Evolutionary conservation across 2,113 vertebrate genomes (phyloP), one percentile per base, ranked within the genome.

Genomic region (Genyomyrus donnyi): DNA sequence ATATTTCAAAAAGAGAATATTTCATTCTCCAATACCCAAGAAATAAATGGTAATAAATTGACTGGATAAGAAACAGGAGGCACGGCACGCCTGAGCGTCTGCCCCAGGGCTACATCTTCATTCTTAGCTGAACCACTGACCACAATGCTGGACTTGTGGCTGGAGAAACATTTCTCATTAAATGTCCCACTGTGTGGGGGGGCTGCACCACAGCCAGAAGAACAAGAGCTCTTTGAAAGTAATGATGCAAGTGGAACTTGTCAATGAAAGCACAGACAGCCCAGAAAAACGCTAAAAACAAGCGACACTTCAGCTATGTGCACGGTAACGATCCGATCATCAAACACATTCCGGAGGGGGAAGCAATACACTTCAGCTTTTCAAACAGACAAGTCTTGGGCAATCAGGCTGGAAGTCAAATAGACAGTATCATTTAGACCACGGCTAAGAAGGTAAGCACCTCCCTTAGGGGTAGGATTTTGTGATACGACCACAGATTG

Each of bases 61-160:
- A 19, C 9, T 49, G 48, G 3, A 50, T 50, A n/a, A 27, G n/a
- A 52, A 35, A 50, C 48, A 86, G 48, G 50, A 31, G n/a, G 48
- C 13, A 35, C 4, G 17, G 31, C 48, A 31, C 2, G 50, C 31
- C 15, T 9, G 39, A 45, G 7, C n/a, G 2, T 88, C 11, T 62
- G 49, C 87, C 87, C 56, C 5, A 66, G 58, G 87, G 52, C 53
- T 58, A 45, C 56, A 42, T 88, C 35, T 45, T 39, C 24, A 66
- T 58, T 58, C 87, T 42, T 66, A 35, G 52, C 7, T 45, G 19
- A 50, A 46, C 87, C 35, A 17, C 35, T 10, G 35, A 31, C 56
- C 56, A 88, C 87, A 88, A 88, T 88, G 35, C n/a, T 87, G 31
- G 49, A 31, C 56, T 35, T 87, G 56, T 88, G 87, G 87, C 31